Evolutionary conservation across 1,140 invertebrate species (phyloP).

Genomic region (Hypsibius dujardini): DNA sequence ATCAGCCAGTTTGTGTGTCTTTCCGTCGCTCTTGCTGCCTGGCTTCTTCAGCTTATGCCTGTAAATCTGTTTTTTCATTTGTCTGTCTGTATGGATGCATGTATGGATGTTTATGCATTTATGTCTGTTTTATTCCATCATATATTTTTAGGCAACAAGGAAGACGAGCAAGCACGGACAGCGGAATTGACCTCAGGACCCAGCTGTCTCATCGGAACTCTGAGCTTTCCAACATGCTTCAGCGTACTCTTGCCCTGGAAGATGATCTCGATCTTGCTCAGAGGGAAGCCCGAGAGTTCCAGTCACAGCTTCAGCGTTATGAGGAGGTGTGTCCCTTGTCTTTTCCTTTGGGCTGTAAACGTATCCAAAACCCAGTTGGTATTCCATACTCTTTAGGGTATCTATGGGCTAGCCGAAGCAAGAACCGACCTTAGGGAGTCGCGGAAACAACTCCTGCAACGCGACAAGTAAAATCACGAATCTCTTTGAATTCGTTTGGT

Average conservation of each 20-base stretch:
- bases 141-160: background rate
- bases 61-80: no score
- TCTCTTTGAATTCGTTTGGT: no score
- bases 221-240: background rate
- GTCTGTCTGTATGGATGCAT: no score
- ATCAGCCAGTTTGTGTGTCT: background rate
- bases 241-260: background rate
- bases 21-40: no score
- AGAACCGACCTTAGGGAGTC: background rate
- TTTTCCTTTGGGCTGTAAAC: no score
- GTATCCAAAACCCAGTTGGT: no score
- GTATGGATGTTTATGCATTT: no score
- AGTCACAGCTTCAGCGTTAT: background rate
- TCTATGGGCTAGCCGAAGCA: background rate
- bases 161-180: background rate
- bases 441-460: background rate
- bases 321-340: no score
- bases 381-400: background rate
- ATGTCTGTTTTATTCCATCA: no score
- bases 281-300: background rate
- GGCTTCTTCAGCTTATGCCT: no score
- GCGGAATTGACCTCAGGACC: background rate
- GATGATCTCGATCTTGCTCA: background rate
- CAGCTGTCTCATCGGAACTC: background rate
- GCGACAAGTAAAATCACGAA: slow-evolving; percentile 1